A percentile compares a stretch with the other conserved stretches of the same genome.
Conservation (phyloP, 2,113 vertebrate species). For the Athene noctua region DNA sequence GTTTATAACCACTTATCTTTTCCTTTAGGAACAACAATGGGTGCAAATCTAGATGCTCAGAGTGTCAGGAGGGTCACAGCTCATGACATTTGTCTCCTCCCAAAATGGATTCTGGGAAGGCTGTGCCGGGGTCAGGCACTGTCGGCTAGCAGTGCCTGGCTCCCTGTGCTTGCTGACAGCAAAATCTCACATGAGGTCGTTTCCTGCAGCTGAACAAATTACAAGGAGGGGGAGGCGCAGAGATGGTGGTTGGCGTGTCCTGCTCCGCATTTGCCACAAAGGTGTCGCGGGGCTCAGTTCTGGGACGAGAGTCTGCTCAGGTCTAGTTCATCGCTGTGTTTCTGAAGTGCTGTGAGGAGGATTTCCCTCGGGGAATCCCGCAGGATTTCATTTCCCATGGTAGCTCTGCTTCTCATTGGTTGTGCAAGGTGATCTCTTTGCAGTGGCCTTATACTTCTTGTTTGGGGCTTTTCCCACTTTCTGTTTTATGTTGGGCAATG, state of each 20-base stretch:
- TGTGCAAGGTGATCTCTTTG: background rate
- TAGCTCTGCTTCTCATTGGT: accelerated
- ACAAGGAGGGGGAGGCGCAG: background rate
- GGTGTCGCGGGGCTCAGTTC: accelerated
- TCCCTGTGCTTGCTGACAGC: background rate
- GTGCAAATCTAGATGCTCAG: background rate
- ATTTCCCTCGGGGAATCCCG: background rate
- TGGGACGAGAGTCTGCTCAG: background rate
- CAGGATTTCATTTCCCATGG: background rate
- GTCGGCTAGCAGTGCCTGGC: background rate
- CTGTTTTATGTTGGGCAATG: background rate
- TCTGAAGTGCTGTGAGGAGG: background rate
- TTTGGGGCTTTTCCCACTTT: background rate
- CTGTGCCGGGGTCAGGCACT: background rate
- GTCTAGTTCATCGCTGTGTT: background rate
- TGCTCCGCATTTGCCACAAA: background rate
- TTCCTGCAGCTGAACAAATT: background rate
- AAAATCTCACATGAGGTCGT: background rate
- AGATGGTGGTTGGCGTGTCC: background rate
- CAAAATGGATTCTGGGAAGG: accelerated
- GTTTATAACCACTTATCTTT: background rate
- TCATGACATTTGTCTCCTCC: background rate
- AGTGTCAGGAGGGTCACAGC: background rate
- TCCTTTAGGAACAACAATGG: background rate
- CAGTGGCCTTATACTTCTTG: background rate